Conservation (phyloP, 2,797 vertebrate species). For the Notolabrus celidotus region DNA sequence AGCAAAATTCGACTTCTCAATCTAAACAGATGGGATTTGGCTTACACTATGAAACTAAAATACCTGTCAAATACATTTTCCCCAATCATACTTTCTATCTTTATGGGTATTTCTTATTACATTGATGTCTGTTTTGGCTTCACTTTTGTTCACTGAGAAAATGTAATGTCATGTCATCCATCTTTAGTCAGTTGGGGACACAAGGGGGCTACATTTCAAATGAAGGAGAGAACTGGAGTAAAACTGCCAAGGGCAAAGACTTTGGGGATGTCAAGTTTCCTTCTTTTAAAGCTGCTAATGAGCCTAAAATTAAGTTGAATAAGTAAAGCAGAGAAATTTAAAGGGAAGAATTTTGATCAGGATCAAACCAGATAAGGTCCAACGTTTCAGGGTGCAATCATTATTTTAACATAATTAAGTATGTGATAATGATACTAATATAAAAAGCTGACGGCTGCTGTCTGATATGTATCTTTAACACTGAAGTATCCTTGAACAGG, state of each 20-base stretch:
- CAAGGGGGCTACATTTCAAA: slow-evolving; percentile 12
- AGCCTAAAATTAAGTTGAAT: slow-evolving; percentile 14
- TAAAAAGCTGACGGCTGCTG: slow-evolving; percentile 1
- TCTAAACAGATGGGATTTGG: no score
- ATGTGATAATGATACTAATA: slow-evolving; percentile 4
- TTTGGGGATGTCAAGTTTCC: slow-evolving; percentile 7
- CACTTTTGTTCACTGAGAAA: neutral
- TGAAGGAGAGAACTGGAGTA: neutral
- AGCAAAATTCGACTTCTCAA: no score
- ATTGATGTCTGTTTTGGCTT: neutral
- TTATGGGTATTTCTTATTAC: no score
- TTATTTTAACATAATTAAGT: slow-evolving; percentile 9
- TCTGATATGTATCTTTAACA: slow-evolving; percentile 17
- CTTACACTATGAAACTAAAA: no score
- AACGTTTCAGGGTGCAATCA: neutral
- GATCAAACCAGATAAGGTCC: slow-evolving; percentile 1
- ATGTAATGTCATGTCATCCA: neutral
- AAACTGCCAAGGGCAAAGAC: slow-evolving; percentile 27
- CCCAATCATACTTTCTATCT: no score
- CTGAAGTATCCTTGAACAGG: neutral
- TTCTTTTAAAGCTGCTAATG: slow-evolving; percentile 17
- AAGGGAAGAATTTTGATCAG: neutral
- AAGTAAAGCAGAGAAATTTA: neutral
- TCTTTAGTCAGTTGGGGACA: slow-evolving; percentile 12
- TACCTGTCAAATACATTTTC: no score